Evolutionary conservation across 1,140 invertebrate genomes (phyloP).

Genomic region (Zaprionus ghesquierei): DNA sequence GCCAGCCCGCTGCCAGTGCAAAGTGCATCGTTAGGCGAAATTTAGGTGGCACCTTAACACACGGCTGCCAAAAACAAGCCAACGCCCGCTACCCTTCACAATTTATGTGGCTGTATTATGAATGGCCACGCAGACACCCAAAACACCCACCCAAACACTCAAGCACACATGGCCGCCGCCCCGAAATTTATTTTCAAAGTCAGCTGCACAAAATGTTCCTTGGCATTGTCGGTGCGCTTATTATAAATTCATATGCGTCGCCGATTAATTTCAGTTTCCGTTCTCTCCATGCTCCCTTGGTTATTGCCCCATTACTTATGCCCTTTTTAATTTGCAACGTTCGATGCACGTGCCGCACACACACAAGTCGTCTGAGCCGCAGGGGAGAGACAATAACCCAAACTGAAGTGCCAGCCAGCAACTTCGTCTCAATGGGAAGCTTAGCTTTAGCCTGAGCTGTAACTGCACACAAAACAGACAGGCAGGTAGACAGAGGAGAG

Average conservation of each 20-base stretch:
- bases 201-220: conserved; percentile 69
- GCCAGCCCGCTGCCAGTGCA: conserved; percentile 55
- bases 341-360: conserved; percentile 65
- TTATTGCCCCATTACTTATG: conserved; percentile 66
- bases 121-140: conserved; percentile 49
- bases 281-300: conserved; percentile 35
- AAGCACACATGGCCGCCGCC: not conserved
- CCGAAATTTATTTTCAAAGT: conserved; percentile 70
- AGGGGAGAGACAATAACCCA: conserved; percentile 26
- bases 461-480: not conserved
- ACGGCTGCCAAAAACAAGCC: conserved; percentile 67
- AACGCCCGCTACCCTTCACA: conserved; percentile 11
- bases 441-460: not conserved
- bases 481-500: not conserved
- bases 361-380: conserved; percentile 13
- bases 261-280: conserved; percentile 73
- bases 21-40: conserved; percentile 78
- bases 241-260: conserved; percentile 76
- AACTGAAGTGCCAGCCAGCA: conserved; percentile 3
- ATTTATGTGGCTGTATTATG: conserved; percentile 75
- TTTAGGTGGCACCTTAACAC: conserved; percentile 72
- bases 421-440: not conserved
- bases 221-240: conserved; percentile 49
- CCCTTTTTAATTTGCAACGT: conserved; percentile 69
- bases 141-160: conserved; percentile 5